Conservation (phyloP, 2,797 vertebrate genomes). For the Eurystomus glaucurus region DNA sequence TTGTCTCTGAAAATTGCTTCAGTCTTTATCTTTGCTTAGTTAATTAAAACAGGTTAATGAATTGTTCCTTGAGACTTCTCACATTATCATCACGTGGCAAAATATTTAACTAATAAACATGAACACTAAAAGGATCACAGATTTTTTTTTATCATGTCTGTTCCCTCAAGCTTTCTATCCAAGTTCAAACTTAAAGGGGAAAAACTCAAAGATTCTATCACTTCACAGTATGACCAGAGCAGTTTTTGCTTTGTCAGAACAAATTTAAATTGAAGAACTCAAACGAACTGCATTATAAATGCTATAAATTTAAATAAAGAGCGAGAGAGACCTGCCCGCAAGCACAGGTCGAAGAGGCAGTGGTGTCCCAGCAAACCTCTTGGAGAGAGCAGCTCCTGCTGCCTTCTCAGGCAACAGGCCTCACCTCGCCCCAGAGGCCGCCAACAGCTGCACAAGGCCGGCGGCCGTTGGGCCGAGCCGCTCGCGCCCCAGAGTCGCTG, state of each 20-base stretch:
- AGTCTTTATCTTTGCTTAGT: background rate
- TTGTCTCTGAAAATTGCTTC: background rate
- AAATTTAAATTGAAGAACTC: accelerated
- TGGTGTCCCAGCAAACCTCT: accelerated
- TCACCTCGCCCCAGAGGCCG: background rate
- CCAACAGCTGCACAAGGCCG: background rate
- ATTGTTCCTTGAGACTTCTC: background rate
- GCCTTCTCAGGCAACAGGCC: background rate
- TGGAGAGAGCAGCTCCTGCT: accelerated
- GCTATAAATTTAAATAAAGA: accelerated
- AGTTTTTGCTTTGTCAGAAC: background rate
- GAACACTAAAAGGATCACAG: background rate
- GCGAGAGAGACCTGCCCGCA: accelerated
- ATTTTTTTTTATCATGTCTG: background rate
- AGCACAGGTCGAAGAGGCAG: accelerated
- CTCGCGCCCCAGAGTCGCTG: background rate
- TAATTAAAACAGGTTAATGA: background rate
- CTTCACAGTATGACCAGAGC: background rate
- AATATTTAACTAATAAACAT: background rate
- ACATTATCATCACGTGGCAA: background rate
- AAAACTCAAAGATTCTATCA: background rate
- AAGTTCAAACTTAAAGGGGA: background rate
- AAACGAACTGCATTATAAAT: accelerated
- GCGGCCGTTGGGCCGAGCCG: background rate
- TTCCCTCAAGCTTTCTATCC: background rate